Base-by-base conservation (phyloP, 2,113 vertebrate species). In the Phaethornis superciliosus region DNA sequence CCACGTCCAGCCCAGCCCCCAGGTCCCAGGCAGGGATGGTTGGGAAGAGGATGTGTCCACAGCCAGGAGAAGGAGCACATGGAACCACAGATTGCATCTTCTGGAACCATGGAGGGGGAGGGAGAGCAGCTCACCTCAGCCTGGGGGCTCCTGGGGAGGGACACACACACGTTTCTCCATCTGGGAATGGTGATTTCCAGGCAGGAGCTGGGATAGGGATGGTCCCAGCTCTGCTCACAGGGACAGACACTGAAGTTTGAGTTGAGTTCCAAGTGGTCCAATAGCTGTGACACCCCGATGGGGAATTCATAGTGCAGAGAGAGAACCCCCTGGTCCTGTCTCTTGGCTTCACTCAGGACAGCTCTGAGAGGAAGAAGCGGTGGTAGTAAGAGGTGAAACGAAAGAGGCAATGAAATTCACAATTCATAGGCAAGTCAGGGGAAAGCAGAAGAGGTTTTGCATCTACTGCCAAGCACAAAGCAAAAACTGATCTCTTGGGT, bases 11-110 rank as follows among this genome's bases (percentile, higher is more conserved):
- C 44, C 21, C 47, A 17, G 71, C 16, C 24, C 18, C 33, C 6
- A 3, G 3, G 7, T 46, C 32, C 28, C 26, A 4, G 40, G 10
- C 4, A 17, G 55, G 58, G 4, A 47, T 3, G 6, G 1, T 44
- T 2, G 27, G n/a, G 46, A 44, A 46, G 67, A 20, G 81, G 51
- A 23, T 1, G 4, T 10, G 2, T 4, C 60, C 0, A 3, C 60
- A 69, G 90, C 51, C 84, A 10, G 77, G 44, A n/a, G 2, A 30
- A 9, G 19, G 46, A 27, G 42, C 4, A 62, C 47, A 47, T 21
- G 21, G 46, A 47, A 47, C 21, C 20, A 22, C 10, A 20, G 46
- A 47, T 21, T 17, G 37, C 40, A 7, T 60, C 55, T 90, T 55
- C 67, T 62, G 47, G 10, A 55, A 78, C 74, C 13, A 1, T 10